Base-by-base conservation (phyloP, 2,113 vertebrate species). In the Rhipidura dahli region DNA sequence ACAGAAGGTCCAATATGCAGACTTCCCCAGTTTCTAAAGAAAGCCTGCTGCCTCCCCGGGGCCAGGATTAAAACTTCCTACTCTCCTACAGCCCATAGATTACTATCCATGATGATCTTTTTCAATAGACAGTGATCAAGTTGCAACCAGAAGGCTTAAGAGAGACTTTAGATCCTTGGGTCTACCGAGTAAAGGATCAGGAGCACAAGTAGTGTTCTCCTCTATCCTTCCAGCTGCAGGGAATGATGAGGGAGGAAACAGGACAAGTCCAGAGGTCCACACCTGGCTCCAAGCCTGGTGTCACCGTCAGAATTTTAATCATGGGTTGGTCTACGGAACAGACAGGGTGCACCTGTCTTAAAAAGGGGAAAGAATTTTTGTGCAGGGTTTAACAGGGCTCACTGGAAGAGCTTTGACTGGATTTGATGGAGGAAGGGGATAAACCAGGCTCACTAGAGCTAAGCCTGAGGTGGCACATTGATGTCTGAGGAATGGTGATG, bases 401-500 rank as follows among this genome's bases (percentile, higher is more conserved):
- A 31, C 1, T 61, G 53, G 42, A 39, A 47, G 51, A 71, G 9
- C 27, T 81, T 61, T 70, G 65, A n/a, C 30, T 19, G 9, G 14
- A 37, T 84, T 42, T 56, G 42, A 26, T 61, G 40, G 7, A 20
- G 21, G 33, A 71, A 69, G 19, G 8, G n/a, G 10, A 45, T 44
- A 68, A 93, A 33, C 23, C 15, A 81, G 37, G 23, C 9, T 78
- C 13, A 13, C 6, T 23, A 54, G n/a, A 30, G 19, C 31, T 14
- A 59, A 68, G 15, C 21, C 18, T 81, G n/a, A 15, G 6, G 17
- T 3, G 2, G 23, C 23, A 84, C 1, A 0, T 17, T 0, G 0
- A 0, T 24, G 2, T 47, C 53, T 64, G 59, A 71, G n/a, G 27
- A 33, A 19, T 11, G 9, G 8, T 47, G 22, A 7, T 18, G n/a